Evolutionary conservation across 2,113 vertebrate species (phyloP), one percentile per base, ranked within the genome.

Genomic region (Pterocles orientalis): DNA sequence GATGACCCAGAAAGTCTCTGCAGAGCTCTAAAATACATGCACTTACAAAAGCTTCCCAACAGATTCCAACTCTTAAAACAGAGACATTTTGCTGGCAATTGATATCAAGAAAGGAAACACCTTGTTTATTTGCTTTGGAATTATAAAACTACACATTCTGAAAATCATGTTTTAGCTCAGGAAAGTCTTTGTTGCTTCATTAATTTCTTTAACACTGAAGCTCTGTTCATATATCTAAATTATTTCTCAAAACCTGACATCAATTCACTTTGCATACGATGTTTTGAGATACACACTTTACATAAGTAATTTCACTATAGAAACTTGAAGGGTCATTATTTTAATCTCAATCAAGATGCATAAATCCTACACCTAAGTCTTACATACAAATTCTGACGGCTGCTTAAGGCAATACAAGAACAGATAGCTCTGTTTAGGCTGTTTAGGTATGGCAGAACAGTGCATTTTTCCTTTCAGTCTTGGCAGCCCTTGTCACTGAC

Each of bases 271-370:
- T 36, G 24, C 17, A 0, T 18, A 76, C 54, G 64, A 70, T 29
- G 17, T 12, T 72, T 21, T 34, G 3, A 89, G 34, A 58, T 80
- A 76, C 39, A 0, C 21, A 53, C n/a, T 84, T 65, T 34, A 17
- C 47, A 88, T 31, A 90, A 69, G 62, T 64, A 77, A 73, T 91
- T 86, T 86, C 51, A 53, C 36, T 20, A 29, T 33, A 82, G 82
- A 94, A 82, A 89, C 33, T 3, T 76, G 85, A 91, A 92, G 47
- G 50, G 50, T 10, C 54, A 39, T 85, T 96, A 94, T 69, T 89
- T 92, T 72, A 2, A 50, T 45, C 53, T 82, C 92, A 65, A 53
- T 70, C 81, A 82, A 45, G 36, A 66, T 24, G 53, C 72, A 72
- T 33, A 85, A 87, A 92, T 65, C 53, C 57, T 65, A 11, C 18